Percentiles rank a stretch among this genome's conserved stretches.
Conservation (phyloP, 2,888 invertebrate genomes). For the Rhagonycha fulva region DNA sequence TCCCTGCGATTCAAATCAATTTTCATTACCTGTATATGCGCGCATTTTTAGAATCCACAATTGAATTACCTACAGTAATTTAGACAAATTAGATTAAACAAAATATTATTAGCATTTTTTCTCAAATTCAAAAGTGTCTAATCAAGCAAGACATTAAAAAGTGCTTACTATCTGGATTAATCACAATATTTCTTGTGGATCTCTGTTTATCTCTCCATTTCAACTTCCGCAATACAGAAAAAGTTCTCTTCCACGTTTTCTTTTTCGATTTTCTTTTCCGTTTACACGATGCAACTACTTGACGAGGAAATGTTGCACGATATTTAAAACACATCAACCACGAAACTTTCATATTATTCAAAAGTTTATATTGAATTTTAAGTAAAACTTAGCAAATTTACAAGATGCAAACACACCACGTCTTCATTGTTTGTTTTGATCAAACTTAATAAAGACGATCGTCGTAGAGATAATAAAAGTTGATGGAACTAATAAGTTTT, state of each 20-base stretch:
- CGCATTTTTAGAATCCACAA: neutral
- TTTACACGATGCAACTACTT: neutral
- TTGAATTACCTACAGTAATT: neutral
- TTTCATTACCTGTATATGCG: neutral
- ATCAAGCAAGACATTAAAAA: neutral
- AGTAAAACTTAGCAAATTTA: neutral
- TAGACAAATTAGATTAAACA: neutral
- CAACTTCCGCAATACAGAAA: conserved; percentile 19
- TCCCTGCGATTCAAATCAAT: neutral
- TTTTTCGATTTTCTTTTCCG: conserved; percentile 10
- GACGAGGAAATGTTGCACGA: conserved; percentile 24
- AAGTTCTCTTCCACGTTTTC: conserved; percentile 16
- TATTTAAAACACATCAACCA: conserved; percentile 42
- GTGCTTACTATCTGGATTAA: neutral
- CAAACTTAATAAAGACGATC: neutral
- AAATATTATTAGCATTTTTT: neutral
- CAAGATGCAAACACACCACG: neutral
- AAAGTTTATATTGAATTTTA: neutral
- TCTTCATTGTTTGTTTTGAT: neutral
- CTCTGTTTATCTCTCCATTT: conserved; percentile 10
- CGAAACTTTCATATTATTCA: conserved; percentile 41
- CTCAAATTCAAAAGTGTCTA: neutral
- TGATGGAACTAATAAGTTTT: neutral
- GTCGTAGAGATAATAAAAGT: neutral
- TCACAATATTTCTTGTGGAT: neutral